Evolutionary conservation across 2,113 vertebrate species (phyloP).

Genomic region (Acinonyx jubatus): DNA sequence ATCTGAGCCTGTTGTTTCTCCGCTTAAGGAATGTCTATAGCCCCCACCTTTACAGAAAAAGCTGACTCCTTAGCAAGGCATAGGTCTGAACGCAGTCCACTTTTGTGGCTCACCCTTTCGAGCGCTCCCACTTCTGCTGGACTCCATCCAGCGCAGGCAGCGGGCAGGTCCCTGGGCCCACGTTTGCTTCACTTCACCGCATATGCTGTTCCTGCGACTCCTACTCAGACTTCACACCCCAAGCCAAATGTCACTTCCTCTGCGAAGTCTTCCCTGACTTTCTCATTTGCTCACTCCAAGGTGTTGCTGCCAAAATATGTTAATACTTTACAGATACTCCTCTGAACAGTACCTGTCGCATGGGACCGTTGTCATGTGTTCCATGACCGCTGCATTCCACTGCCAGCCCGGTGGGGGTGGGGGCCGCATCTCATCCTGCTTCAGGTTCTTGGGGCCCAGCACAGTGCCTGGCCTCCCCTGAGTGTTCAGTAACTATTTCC

Average conservation of each 20-base stretch:
- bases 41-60: neutral
- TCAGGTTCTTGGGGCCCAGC: neutral
- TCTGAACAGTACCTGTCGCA: neutral
- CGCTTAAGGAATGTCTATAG: neutral
- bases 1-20: neutral
- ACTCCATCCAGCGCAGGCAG: neutral
- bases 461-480: neutral
- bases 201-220: neutral
- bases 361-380: neutral
- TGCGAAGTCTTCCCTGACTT: neutral
- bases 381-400: neutral
- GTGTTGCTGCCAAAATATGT: neutral
- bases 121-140: neutral
- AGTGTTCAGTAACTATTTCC: neutral
- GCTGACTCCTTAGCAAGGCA: neutral
- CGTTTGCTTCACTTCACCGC: neutral
- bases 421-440: neutral
- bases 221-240: constrained; percentile 35
- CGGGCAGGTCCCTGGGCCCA: neutral
- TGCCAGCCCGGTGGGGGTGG: neutral
- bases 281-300: neutral
- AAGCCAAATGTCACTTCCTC: neutral
- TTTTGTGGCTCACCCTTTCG: neutral
- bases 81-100: neutral
- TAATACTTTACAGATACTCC: neutral